Percentiles rank a stretch among this genome's conserved stretches.
Conservation (phyloP, 2,888 invertebrate genomes). For the Scaptomyza polygonia region DNA sequence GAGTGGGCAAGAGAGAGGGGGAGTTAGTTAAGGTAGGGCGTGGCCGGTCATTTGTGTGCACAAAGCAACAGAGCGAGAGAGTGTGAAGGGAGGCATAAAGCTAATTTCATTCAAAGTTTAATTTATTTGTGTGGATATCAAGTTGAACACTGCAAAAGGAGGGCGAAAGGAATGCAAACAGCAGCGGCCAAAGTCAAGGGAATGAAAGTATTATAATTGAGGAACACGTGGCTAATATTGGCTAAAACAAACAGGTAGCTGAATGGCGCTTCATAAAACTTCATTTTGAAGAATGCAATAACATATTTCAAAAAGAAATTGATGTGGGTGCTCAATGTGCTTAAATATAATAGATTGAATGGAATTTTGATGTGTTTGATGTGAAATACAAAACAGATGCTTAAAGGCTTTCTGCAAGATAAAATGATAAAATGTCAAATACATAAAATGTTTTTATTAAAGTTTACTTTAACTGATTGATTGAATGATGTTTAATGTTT, state of each 20-base stretch:
- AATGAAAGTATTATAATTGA: background rate
- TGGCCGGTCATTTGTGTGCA: conserved; percentile 15
- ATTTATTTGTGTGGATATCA: conserved; percentile 59
- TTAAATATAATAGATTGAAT: background rate
- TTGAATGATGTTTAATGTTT: no score
- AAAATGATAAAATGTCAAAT: no score
- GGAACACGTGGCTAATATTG: conserved; percentile 14
- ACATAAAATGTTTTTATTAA: no score
- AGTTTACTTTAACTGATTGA: no score
- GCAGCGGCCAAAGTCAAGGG: conserved; percentile 3
- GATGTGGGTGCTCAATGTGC: background rate
- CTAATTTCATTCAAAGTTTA: conserved; percentile 65
- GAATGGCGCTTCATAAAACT: conserved; percentile 31
- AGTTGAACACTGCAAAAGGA: conserved; percentile 4
- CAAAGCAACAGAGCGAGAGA: background rate
- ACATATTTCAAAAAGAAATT: conserved; percentile 12
- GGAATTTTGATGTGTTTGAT: background rate
- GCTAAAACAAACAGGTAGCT: conserved; percentile 20
- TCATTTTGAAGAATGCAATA: conserved; percentile 32
- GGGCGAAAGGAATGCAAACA: conserved; percentile 30
- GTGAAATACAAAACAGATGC: background rate
- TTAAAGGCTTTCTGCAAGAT: background rate
- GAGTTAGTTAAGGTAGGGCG: conserved; percentile 11
- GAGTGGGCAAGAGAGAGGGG: background rate
- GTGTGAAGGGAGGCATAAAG: conserved; percentile 30